Evolutionary conservation across 2,888 invertebrate genomes (phyloP), one percentile per base, ranked within the genome.

Genomic region (Oscheius sp.): DNA sequence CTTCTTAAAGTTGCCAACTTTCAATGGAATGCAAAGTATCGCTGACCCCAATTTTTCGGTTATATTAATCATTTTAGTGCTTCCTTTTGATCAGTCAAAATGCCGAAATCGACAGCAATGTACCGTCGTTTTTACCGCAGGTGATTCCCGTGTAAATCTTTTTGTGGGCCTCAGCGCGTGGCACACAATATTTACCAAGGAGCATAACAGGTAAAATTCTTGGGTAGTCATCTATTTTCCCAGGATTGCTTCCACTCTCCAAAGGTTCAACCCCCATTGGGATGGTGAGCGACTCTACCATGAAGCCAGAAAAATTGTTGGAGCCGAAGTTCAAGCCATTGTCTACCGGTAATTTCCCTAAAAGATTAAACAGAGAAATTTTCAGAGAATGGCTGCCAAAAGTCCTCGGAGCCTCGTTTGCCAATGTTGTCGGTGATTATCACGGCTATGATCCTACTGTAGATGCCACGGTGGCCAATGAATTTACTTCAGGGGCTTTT

Each of bases 401-500:
- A 68, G 92, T 99, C 73, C 90, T 99, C 1, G 98, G 97, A 0
- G 86, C 88, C 1, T 83, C 88, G 92, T 91, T 94, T 69, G 93
- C 93, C 90, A 75, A 78, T 7, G 91, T 92, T 88, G 88, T 99
- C 55, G 95, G 95, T 0, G 89, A 91, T 59, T 98, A 96, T 88
- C 90, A 91, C 59, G 94, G 93, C 46, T 99, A 99, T 88, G 90
- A 97, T 89, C 92, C 94, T 0, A 91, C 92, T 49, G 82, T 94
- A 0, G 93, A 98, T 88, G 93, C 97, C 0, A 92, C 94, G 0
- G 93, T 99, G 82, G 92, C 95, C 0, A 99, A 98, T 89, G 96
- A 94, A 46, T 99, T 99, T 89, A 96, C 98, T 0, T 96, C 98
- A 0, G 96, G 96, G 12, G 98, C 97, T 0, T 91, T 98, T 70